Conservation (phyloP, 2,888 invertebrate genomes). For the Toxonevra muliebris region DNA sequence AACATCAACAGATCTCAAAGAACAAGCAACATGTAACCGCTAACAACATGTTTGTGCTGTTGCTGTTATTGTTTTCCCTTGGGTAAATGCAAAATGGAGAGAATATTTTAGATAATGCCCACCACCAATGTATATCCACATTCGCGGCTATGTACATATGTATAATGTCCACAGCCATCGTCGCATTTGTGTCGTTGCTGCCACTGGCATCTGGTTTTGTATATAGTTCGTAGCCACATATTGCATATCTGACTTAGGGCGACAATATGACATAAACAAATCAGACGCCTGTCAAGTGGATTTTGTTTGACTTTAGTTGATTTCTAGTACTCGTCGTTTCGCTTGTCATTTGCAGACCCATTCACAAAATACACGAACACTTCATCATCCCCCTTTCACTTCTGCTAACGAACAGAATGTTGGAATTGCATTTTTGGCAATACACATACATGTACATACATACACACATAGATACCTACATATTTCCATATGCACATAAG, state of each 20-base stretch:
- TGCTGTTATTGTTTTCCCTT: too few species aligned
- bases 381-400: neutral
- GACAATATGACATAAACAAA: slow-evolving; percentile 53
- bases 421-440: slow-evolving; percentile 16
- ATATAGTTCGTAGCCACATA: slow-evolving; percentile 38
- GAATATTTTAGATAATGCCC: too few species aligned
- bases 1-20: neutral
- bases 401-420: too few species aligned
- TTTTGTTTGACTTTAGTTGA: slow-evolving; percentile 33
- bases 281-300: slow-evolving; percentile 54
- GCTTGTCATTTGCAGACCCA: too few species aligned
- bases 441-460: neutral
- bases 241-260: slow-evolving; percentile 37
- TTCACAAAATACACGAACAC: neutral
- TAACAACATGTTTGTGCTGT: too few species aligned
- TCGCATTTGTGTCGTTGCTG: slow-evolving; percentile 26
- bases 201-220: slow-evolving; percentile 7
- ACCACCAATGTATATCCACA: neutral
- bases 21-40: neutral
- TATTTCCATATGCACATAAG: neutral
- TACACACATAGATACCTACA: neutral
- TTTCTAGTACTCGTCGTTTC: slow-evolving; percentile 28
- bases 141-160: too few species aligned
- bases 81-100: neutral
- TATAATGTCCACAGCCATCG: neutral